phyloP scores from a whole-genome alignment of 2,113 vertebrate genomes.

The Poecilia latipinna region DNA sequence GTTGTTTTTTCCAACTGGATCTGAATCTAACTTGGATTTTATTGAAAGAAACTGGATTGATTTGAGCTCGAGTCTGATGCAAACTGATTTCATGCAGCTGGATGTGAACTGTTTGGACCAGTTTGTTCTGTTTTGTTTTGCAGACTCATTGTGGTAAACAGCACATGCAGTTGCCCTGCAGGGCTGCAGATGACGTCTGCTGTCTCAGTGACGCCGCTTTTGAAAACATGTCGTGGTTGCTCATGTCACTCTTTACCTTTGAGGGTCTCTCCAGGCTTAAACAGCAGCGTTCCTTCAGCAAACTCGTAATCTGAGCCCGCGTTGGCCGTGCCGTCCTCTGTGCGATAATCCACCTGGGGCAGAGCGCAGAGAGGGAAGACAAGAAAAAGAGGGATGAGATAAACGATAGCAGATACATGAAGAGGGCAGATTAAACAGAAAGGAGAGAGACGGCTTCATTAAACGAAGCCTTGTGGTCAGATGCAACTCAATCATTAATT shows the following conservation, averaged over 20 bases:
- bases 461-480: slow-evolving; percentile 67
- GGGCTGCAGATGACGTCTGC: slow-evolving; percentile 1
- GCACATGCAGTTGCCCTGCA: background rate
- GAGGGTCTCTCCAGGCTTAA: slow-evolving; percentile 74
- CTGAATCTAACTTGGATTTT: background rate
- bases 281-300: slow-evolving; percentile 73
- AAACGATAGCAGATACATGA: slow-evolving; percentile 21
- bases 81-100: background rate
- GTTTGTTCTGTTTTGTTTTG: background rate
- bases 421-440: slow-evolving; percentile 43
- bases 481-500: slow-evolving; percentile 34
- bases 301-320: slow-evolving; percentile 78
- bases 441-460: slow-evolving; percentile 56
- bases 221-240: slow-evolving; percentile 23
- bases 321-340: slow-evolving; percentile 75
- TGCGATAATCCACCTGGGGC: slow-evolving; percentile 76
- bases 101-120: background rate
- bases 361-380: slow-evolving; percentile 3
- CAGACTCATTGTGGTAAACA: background rate
- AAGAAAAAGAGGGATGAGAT: slow-evolving; percentile 19
- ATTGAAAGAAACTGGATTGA: background rate
- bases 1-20: background rate
- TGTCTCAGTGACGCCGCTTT: slow-evolving; percentile 19
- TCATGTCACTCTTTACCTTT: slow-evolving; percentile 62
- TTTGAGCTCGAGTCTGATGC: background rate